These are phyloP conservation scores for Gymnogyps californianus DNA, from an alignment of 2,113 vertebrate species.

Conservation along the genomic window DNA sequence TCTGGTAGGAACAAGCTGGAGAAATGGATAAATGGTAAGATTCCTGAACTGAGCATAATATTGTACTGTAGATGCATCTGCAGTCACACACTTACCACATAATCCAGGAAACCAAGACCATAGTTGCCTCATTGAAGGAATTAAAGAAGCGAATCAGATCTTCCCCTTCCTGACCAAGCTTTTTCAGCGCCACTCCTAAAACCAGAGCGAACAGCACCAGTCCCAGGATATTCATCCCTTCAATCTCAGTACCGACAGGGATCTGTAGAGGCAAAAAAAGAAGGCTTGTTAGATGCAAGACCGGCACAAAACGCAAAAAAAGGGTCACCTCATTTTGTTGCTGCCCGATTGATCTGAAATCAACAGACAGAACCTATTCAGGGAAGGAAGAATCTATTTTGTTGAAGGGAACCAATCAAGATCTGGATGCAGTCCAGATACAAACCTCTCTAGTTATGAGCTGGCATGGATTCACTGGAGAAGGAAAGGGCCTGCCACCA, in stretches of 20 bases:
- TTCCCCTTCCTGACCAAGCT: constrained; percentile 90
- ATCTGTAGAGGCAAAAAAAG: constrained; percentile 71
- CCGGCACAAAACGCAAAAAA: background rate
- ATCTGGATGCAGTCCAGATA: background rate
- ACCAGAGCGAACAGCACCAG: constrained; percentile 92
- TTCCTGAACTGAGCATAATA: background rate
- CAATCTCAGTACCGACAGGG: constrained; percentile 82
- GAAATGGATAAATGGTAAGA: background rate
- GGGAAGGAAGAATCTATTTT: background rate
- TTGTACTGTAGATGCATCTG: background rate
- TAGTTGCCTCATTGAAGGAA: constrained; percentile 95
- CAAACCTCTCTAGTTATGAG: background rate
- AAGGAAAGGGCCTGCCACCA: background rate
- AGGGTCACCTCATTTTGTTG: background rate
- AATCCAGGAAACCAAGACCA: constrained; percentile 98
- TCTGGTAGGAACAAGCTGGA: background rate
- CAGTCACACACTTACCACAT: constrained; percentile 88
- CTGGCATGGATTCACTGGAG: background rate
- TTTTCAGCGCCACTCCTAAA: constrained; percentile 92
- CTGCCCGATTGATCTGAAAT: background rate
- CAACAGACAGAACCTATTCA: background rate
- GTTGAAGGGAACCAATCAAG: background rate
- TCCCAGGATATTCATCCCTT: constrained; percentile 98
- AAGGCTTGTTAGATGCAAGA: background rate
- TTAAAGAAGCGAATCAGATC: constrained; percentile 98